Percentiles rank a stretch among this genome's conserved stretches.
Conservation (phyloP, 2,888 invertebrate genomes). For the Mylabris sibirica region DNA sequence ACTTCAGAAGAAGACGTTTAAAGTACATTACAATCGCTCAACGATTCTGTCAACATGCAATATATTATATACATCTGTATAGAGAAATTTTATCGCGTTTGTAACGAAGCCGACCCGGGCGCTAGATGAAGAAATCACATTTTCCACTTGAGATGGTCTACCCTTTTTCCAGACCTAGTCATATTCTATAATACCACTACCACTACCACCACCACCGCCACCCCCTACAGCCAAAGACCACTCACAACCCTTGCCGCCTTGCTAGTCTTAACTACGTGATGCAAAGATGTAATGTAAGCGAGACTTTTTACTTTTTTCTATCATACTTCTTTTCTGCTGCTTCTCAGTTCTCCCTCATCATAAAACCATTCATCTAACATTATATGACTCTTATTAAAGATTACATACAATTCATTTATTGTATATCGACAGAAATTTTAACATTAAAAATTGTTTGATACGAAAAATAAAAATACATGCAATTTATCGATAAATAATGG, state of each 20-base stretch:
- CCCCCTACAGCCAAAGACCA: slow-evolving; percentile 56
- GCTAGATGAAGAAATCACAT: slow-evolving; percentile 61
- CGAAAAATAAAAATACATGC: neutral
- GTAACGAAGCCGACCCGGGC: slow-evolving; percentile 44
- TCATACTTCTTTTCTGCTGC: neutral
- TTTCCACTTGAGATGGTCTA: slow-evolving; percentile 59
- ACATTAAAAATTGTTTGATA: neutral
- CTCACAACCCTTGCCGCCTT: slow-evolving; percentile 58
- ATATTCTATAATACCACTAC: slow-evolving; percentile 30
- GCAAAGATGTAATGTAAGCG: slow-evolving; percentile 54
- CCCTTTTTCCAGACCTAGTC: slow-evolving; percentile 29
- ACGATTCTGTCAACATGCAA: neutral
- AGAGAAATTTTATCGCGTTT: slow-evolving; percentile 13
- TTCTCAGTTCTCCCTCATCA: neutral
- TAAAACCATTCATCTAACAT: slow-evolving; percentile 3
- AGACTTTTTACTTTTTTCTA: slow-evolving; percentile 37
- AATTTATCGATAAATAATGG: slow-evolving; percentile 5
- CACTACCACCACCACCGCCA: slow-evolving; percentile 41
- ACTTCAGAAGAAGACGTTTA: slow-evolving; percentile 55
- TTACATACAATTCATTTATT: neutral
- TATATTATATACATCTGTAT: neutral
- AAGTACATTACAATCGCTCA: slow-evolving; percentile 46
- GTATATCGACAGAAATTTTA: neutral
- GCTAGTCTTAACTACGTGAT: slow-evolving; percentile 58
- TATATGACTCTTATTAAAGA: neutral